Conservation (phyloP, 2,797 vertebrate species). For the Prionace glauca region DNA sequence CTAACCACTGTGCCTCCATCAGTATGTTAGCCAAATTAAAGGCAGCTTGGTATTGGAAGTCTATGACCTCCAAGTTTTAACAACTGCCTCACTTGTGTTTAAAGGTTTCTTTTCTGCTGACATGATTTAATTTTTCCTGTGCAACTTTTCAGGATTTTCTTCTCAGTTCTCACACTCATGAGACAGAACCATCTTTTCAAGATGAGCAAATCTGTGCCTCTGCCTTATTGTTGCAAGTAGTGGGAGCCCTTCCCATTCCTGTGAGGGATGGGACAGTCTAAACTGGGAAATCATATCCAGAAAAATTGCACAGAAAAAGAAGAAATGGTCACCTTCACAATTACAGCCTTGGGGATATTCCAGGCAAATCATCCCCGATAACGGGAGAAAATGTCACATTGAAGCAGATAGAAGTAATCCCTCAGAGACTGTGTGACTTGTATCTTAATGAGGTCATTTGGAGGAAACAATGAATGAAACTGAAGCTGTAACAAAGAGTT, state of each 20-base stretch:
- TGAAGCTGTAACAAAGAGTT: not conserved
- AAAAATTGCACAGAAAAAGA: not conserved
- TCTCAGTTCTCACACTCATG: not conserved
- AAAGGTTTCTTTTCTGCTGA: not conserved
- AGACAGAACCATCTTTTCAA: not conserved
- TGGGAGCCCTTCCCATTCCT: not conserved
- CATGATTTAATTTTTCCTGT: not conserved
- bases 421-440: not conserved
- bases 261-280: not conserved
- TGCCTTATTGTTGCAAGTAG: not conserved
- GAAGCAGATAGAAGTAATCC: not conserved
- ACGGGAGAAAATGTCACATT: not conserved
- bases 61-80: no score
- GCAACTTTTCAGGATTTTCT: not conserved
- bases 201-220: not conserved
- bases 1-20: no score
- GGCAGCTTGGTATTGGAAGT: not conserved
- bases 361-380: not conserved
- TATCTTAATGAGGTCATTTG: not conserved
- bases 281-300: not conserved
- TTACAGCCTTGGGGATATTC: not conserved
- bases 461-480: not conserved
- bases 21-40: not conserved
- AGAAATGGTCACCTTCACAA: conserved; percentile 28
- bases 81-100: not conserved